phyloP scores from a whole-genome alignment of 2,113 vertebrate genomes.

The Actinemys pallida region DNA sequence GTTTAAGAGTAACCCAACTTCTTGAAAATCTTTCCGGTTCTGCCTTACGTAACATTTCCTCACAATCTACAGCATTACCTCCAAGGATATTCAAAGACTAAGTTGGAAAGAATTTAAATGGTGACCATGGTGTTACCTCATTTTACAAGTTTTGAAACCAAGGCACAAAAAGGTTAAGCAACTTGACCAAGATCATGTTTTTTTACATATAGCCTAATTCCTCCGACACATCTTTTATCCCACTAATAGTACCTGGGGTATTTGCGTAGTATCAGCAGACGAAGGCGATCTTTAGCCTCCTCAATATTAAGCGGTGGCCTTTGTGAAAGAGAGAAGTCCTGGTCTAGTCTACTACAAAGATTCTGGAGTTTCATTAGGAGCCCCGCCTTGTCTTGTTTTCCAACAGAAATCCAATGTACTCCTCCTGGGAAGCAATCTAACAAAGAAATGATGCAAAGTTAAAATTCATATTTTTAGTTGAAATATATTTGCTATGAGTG shows the following conservation, averaged over 20 bases:
- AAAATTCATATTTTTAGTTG: not conserved
- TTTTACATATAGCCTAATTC: not conserved
- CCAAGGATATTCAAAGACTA: not conserved
- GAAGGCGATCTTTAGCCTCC: slow-evolving; percentile 94
- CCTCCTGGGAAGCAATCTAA: slow-evolving; percentile 93
- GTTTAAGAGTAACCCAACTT: not conserved
- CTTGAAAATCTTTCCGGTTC: not conserved
- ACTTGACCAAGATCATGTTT: not conserved
- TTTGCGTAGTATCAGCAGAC: slow-evolving; percentile 88
- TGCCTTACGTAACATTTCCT: not conserved
- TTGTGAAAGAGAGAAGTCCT: slow-evolving; percentile 80
- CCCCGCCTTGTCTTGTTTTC: slow-evolving; percentile 92
- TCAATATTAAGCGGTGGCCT: slow-evolving; percentile 90
- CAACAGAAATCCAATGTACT: slow-evolving; percentile 94
- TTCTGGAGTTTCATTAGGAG: slow-evolving; percentile 95
- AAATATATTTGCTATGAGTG: not conserved
- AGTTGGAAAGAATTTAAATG: not conserved
- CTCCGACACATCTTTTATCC: not conserved
- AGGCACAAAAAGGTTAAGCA: not conserved
- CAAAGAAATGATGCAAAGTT: not conserved
- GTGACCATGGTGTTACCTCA: not conserved
- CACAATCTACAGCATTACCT: not conserved
- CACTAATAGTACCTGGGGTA: slow-evolving; percentile 84
- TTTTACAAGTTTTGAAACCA: not conserved
- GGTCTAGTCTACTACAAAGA: slow-evolving; percentile 91